Evolutionary conservation across 2,113 vertebrate genomes (phyloP).

Genomic region (Micromys minutus): DNA sequence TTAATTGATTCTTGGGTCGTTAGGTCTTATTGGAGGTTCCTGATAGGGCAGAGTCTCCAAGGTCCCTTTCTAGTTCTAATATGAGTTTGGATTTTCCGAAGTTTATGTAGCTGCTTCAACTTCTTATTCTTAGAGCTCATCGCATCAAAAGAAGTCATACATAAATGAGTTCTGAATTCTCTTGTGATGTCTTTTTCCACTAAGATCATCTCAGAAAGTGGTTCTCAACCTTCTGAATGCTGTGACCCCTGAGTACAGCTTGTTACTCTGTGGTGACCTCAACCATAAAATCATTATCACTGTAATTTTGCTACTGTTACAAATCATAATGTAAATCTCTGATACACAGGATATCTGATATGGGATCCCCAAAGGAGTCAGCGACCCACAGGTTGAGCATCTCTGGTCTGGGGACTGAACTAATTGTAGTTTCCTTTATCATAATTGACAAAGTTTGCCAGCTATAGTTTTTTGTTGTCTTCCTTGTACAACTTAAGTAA

Average conservation of each 20-base stretch:
- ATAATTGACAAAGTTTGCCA: conserved; percentile 18
- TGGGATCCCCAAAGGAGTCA: background rate
- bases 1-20: background rate
- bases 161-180: conserved; percentile 11
- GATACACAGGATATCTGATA: background rate
- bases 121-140: background rate
- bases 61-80: background rate
- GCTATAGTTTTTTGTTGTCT: background rate
- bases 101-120: background rate
- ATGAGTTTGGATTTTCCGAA: background rate
- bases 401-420: background rate
- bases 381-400: background rate
- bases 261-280: background rate
- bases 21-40: background rate
- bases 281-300: background rate
- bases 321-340: background rate
- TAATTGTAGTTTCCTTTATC: conserved; percentile 37
- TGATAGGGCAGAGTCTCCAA: background rate
- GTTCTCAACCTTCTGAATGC: background rate
- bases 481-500: conserved; percentile 22
- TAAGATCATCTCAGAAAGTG: background rate
- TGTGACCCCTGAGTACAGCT: background rate
- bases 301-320: background rate
- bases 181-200: background rate
- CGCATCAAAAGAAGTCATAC: background rate